Base-by-base conservation (phyloP, 2,113 vertebrate genomes). In the Calidris pygmaea region DNA sequence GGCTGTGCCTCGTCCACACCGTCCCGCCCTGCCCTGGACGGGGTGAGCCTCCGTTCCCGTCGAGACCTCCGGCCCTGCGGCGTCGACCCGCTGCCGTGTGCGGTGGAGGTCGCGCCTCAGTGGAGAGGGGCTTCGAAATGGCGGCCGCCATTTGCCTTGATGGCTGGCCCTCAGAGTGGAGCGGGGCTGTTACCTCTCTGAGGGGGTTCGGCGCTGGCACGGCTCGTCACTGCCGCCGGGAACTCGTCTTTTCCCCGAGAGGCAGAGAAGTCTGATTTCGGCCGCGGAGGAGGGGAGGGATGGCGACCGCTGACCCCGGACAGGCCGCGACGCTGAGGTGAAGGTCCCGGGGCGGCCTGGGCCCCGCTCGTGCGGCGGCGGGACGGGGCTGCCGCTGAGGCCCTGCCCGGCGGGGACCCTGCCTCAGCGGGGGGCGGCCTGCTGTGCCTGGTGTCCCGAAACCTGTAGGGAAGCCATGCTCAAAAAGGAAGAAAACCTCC, bases 331-430 rank as follows among this genome's bases (percentile, higher is more conserved):
- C 5, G 22, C 52, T 5, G 63, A 30, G 58, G 52, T 4, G 85
- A 29, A 34, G 20, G 14, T 12, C 8, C 23, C 26, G 2, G 66
- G 21, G 71, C 39, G 10, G 50, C 15, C 26, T 2, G 43, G 20
- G 67, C 37, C 16, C 29, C 3, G 4, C 22, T 16, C 35, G 24
- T 2, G 74, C 75, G 5, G 87, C 6, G 0, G 10, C 0, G 7
- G 5, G 0, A 7, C 0, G 9, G 67, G 27, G 0, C 26, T 1
- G 72, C 32, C 8, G 74, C 37, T 8, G 78, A 3, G 60, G 29
- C 55, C 2, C 60, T 18, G 26, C 37, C 37, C 11, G 16, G 60
- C 7, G 4, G 10, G 8, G 10, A 3, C 27, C 63, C 22, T 2
- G 47, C 35, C 24, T 3, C 47, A 15, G 24, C 65, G 14, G 53